Evolutionary conservation across 2,888 invertebrate species (phyloP).

Genomic region (Cremastinae sp.): DNA sequence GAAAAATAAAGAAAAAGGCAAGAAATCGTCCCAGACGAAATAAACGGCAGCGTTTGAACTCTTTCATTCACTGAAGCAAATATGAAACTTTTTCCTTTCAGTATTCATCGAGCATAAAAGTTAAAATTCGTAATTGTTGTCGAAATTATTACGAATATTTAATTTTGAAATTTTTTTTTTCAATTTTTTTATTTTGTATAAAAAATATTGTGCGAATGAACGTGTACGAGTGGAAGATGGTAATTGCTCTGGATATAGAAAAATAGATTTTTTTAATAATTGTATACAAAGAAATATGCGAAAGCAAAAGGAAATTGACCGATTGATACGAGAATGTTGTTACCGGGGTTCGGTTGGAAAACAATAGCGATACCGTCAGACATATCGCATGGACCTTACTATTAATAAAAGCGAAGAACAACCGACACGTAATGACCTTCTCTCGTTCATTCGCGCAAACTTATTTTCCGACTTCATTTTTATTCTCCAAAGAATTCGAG

Average conservation of each 20-base stretch:
- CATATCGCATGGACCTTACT: slow-evolving; percentile 72
- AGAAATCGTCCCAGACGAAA: slow-evolving; percentile 26
- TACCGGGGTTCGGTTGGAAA: slow-evolving; percentile 63
- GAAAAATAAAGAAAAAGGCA: slow-evolving; percentile 6
- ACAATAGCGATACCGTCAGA: slow-evolving; percentile 72
- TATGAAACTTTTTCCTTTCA: too few relatives aligned
- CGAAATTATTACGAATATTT: too few relatives aligned
- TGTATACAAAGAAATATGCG: neutral
- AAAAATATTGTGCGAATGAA: too few relatives aligned
- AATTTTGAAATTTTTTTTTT: too few relatives aligned
- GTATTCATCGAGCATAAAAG: too few relatives aligned
- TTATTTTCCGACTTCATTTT: neutral
- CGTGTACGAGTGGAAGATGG: too few relatives aligned
- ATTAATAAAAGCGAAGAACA: slow-evolving; percentile 74
- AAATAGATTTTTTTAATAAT: neutral
- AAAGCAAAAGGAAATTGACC: neutral
- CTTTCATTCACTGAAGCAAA: neutral
- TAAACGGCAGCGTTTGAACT: slow-evolving; percentile 14
- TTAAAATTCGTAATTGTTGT: too few relatives aligned
- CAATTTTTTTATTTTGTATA: too few relatives aligned
- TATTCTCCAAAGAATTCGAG: too few relatives aligned
- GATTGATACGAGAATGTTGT: slow-evolving; percentile 11
- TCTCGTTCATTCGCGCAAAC: slow-evolving; percentile 50
- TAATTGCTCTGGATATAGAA: too few relatives aligned
- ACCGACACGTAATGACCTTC: slow-evolving; percentile 72